These are phyloP conservation scores for Nannoperca australis DNA, from an alignment of 2,797 vertebrate species.

Conservation along the genomic window DNA sequence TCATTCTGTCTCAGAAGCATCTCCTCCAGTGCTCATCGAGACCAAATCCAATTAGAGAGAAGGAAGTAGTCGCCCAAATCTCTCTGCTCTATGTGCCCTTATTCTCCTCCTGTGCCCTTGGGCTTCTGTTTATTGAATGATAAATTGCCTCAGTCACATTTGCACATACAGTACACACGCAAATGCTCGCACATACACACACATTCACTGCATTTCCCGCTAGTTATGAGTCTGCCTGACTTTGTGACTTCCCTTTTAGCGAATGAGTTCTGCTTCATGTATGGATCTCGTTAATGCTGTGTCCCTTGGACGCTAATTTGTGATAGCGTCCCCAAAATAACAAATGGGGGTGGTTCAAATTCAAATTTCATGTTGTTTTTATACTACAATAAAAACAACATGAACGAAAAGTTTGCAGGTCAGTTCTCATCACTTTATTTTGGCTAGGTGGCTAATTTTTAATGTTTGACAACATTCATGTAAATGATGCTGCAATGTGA, in stretches of 20 bases:
- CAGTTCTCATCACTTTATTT: neutral
- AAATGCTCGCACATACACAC: neutral
- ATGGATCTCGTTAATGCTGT: constrained; percentile 21
- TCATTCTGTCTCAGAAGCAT: constrained; percentile 28
- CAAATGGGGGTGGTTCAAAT: neutral
- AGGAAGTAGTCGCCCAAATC: constrained; percentile 33
- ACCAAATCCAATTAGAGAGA: constrained; percentile 54
- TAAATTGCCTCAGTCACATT: constrained; percentile 64
- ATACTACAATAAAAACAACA: neutral
- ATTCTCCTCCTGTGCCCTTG: constrained; percentile 47
- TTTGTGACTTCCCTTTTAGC: constrained; percentile 45
- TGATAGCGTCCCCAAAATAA: constrained; percentile 21
- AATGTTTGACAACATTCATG: neutral
- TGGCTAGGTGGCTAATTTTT: neutral
- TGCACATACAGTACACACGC: constrained; percentile 31
- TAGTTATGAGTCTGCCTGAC: neutral
- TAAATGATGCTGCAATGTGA: neutral
- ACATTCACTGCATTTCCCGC: constrained; percentile 3
- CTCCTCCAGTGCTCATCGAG: constrained; percentile 41
- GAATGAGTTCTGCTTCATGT: constrained; percentile 59
- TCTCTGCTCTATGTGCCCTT: constrained; percentile 38
- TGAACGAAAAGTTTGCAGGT: neutral
- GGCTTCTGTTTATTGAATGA: constrained; percentile 71
- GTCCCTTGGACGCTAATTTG: constrained; percentile 16
- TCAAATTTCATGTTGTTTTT: constrained; percentile 7